Evolutionary conservation across 1,140 invertebrate species (phyloP).

Genomic region (Drosophila mayri): DNA sequence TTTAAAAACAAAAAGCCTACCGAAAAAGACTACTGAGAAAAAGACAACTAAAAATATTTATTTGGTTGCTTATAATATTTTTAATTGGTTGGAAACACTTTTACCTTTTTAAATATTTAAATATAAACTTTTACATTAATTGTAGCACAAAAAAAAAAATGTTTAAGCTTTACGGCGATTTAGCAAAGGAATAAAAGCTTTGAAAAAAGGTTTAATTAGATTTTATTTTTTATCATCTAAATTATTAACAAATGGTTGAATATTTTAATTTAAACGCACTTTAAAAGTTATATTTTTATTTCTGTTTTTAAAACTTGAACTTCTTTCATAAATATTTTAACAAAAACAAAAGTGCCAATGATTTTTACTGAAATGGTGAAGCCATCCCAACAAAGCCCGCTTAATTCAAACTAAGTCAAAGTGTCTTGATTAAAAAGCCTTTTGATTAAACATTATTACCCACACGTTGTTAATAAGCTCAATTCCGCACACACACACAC

Average conservation of each 20-base stretch:
- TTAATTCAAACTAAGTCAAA: slow-evolving; percentile 14
- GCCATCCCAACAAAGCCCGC: not conserved
- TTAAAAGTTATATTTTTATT: not conserved
- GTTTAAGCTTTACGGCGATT: too few species aligned
- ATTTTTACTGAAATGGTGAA: too few species aligned
- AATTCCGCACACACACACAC: slow-evolving; percentile 2
- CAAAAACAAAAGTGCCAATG: not conserved
- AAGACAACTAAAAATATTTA: too few species aligned
- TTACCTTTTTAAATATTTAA: not conserved
- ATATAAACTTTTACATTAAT: not conserved
- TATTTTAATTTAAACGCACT: not conserved
- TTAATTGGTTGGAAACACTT: not conserved
- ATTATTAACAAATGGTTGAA: not conserved
- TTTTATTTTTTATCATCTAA: not conserved
- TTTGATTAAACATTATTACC: slow-evolving; percentile 13
- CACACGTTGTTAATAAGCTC: slow-evolving; percentile 45
- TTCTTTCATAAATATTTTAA: too few species aligned
- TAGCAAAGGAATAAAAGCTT: not conserved
- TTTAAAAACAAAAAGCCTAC: not conserved
- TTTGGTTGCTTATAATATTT: not conserved
- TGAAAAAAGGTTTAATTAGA: not conserved
- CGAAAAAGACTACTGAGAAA: too few species aligned
- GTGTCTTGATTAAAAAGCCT: not conserved
- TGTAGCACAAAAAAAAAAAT: accelerated
- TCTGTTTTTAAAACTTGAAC: not conserved